Evolutionary conservation across 2,797 vertebrate species (phyloP).

Genomic region (Pangasius sanitwongsei): DNA sequence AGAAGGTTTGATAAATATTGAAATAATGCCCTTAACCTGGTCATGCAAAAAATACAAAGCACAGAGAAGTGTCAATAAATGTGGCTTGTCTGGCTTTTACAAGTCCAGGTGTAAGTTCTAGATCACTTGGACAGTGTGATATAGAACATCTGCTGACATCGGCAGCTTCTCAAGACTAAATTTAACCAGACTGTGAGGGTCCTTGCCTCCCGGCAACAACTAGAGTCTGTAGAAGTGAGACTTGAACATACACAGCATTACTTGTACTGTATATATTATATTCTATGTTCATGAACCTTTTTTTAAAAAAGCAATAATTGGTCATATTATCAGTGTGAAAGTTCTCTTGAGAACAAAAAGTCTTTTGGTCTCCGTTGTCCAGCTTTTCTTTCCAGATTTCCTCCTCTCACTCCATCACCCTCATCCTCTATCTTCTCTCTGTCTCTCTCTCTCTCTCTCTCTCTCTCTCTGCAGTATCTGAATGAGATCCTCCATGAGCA

Average conservation of each 20-base stretch:
- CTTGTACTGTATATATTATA: not conserved
- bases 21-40: not conserved
- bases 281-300: not conserved
- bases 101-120: not conserved
- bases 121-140: not conserved
- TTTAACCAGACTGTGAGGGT: not conserved
- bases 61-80: not conserved
- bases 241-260: not conserved
- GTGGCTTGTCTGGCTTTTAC: not conserved
- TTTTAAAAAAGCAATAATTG: not conserved
- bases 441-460: not conserved
- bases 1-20: not conserved
- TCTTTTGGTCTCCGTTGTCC: not conserved
- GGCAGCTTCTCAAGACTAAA: not conserved
- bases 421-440: not conserved
- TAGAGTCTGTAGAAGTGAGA: not conserved
- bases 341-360: not conserved
- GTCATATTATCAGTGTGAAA: not conserved
- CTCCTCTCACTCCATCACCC: not conserved
- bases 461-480: constrained; percentile 56
- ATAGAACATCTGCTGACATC: not conserved
- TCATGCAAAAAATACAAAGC: not conserved
- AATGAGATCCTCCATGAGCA: constrained; percentile 69
- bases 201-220: not conserved
- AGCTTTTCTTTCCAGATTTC: not conserved